These are phyloP conservation scores for Leucoptera coffeella DNA, from an alignment of 2,888 invertebrate genomes.

Conservation along the genomic window DNA sequence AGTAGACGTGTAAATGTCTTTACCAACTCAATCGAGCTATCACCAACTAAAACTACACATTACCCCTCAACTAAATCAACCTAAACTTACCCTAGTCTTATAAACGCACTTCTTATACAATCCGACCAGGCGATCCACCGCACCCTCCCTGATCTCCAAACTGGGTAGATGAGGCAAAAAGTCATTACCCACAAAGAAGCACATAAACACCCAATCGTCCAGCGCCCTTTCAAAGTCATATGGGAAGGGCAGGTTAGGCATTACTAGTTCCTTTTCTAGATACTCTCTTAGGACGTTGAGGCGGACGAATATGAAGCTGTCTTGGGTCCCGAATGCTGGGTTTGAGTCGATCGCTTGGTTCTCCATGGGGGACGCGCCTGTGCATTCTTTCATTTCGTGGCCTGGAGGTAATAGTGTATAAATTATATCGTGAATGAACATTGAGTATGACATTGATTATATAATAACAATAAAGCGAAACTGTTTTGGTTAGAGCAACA, in stretches of 20 bases:
- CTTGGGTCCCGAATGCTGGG: conserved; percentile 64
- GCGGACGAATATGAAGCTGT: conserved; percentile 89
- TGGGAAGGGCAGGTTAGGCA: conserved; percentile 89
- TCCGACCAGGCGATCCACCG: conserved; percentile 88
- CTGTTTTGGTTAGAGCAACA: too few species aligned
- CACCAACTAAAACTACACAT: too few species aligned
- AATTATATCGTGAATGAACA: conserved; percentile 2
- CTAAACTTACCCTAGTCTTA: conserved; percentile 76
- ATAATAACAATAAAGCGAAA: too few species aligned
- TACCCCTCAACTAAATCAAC: too few species aligned
- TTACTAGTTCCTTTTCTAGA: conserved; percentile 78
- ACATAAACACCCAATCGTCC: conserved; percentile 99
- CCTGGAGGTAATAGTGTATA: conserved; percentile 35
- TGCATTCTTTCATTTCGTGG: conserved; percentile 92
- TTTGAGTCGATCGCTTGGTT: conserved; percentile 51
- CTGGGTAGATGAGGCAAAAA: conserved; percentile 97
- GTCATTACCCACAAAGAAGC: conserved; percentile 99
- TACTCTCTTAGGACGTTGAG: conserved; percentile 91
- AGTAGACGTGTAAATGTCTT: too few species aligned
- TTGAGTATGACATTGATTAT: too few species aligned
- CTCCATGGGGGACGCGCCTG: conserved; percentile 62
- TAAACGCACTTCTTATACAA: conserved; percentile 93
- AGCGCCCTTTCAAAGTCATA: conserved; percentile 93
- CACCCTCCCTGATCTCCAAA: conserved; percentile 93
- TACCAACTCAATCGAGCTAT: too few species aligned